These are phyloP conservation scores for Pristionchus exspectatus DNA, from an alignment of 2,888 invertebrate species.

Conservation along the genomic window DNA sequence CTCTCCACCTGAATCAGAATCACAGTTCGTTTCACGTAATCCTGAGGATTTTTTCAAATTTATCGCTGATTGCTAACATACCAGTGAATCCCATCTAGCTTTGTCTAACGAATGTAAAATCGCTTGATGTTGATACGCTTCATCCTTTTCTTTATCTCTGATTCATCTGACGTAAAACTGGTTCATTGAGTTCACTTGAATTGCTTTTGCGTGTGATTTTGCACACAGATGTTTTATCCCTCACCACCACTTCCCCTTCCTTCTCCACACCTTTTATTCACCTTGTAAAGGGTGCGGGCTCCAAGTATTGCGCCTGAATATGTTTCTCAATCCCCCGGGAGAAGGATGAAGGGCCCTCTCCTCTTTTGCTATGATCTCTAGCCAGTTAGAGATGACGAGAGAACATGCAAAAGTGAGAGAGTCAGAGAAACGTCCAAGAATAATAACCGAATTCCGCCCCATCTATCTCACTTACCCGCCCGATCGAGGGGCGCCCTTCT, in stretches of 20 bases:
- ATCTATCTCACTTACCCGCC: slow-evolving; percentile 51
- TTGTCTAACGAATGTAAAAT: no score
- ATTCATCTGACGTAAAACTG: neutral
- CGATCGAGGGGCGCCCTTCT: neutral
- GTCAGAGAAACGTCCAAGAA: neutral
- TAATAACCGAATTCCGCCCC: slow-evolving; percentile 52
- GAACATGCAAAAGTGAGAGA: neutral
- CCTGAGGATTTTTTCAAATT: no score
- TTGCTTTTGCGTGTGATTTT: neutral
- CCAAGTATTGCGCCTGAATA: neutral
- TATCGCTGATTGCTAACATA: no score
- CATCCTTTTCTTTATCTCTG: no score
- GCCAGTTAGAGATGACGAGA: neutral
- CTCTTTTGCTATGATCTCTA: neutral
- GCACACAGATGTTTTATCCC: slow-evolving; percentile 23
- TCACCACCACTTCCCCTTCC: neutral
- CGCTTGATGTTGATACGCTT: no score
- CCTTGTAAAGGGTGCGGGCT: neutral
- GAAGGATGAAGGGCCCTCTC: neutral
- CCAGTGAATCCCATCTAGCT: no score
- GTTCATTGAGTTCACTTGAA: neutral
- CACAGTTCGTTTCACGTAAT: no score
- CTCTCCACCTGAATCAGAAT: no score
- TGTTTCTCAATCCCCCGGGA: slow-evolving; percentile 21
- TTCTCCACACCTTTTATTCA: neutral